Evolutionary conservation across 2,113 vertebrate genomes (phyloP).

Genomic region (Heterocephalus glaber): DNA sequence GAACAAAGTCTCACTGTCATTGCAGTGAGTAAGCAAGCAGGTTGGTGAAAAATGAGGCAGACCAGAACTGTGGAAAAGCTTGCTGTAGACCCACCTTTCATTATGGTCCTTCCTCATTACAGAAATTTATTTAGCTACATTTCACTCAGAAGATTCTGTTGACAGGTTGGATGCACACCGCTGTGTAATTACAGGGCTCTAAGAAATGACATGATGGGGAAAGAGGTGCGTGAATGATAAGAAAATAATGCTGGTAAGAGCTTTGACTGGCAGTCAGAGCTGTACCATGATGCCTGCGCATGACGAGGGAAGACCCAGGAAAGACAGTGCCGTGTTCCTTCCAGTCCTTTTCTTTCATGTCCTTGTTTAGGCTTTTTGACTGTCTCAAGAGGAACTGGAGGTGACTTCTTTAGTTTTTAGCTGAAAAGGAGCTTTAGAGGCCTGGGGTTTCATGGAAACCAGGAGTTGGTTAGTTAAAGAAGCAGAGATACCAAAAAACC

Average conservation of each 20-base stretch:
- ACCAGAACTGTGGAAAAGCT: not conserved
- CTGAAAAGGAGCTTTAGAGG: not conserved
- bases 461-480: not conserved
- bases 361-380: not conserved
- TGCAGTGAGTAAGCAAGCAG: not conserved
- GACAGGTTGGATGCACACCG: slow-evolving; percentile 49
- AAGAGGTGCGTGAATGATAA: not conserved
- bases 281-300: rapidly evolving
- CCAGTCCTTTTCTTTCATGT: not conserved
- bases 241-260: not conserved
- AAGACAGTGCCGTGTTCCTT: rapidly evolving
- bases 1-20: not conserved
- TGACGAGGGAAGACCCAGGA: not conserved
- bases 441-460: not conserved
- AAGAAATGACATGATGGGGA: slow-evolving; percentile 43
- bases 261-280: not conserved
- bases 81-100: not conserved
- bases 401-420: not conserved
- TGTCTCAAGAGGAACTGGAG: not conserved
- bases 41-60: not conserved
- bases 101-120: slow-evolving; percentile 16
- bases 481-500: not conserved
- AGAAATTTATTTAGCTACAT: slow-evolving; percentile 45
- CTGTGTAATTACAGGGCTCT: slow-evolving; percentile 64
- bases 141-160: slow-evolving; percentile 52